Base-by-base conservation (phyloP, 2,113 vertebrate species). In the Athene noctua region DNA sequence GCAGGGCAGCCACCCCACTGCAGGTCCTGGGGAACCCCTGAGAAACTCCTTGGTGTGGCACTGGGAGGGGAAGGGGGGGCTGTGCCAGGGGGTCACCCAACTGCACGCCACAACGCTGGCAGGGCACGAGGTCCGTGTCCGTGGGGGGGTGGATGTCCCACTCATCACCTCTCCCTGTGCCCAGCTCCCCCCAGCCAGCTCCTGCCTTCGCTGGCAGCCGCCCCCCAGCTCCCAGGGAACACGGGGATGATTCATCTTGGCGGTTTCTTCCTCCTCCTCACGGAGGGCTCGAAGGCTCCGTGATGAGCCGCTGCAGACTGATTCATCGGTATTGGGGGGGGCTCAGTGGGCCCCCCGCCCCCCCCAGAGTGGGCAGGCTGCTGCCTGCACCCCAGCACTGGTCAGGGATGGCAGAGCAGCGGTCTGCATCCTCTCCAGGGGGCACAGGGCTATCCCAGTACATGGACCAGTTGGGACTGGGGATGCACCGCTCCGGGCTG, bases 91-190 rank as follows among this genome's bases (percentile, higher is more conserved):
- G 23, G 20, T 20, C 38, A 52, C 59, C 51, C 20, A 0, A 15
- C 52, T 20, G 79, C 30, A 42, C 47, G 61, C 83, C 27, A 6
- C n/a, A 15, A 40, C 83, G 11, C 54, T 32, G 65, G 63, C 52
- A 44, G 26, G 27, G 25, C 57, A 63, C 4, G 6, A 49, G 19
- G 21, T 29, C 9, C 13, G 0, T 6, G 11, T 20, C 52, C 4
- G 0, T 3, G 30, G 15, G 34, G 58, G 25, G 5, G 6, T 2
- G 2, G 20, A 13, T 17, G 4, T 5, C 30, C 29, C 26, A 5
- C 22, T 49, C 61, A 27, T 20, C 38, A 22, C 13, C 20, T 10
- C 44, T 42, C n/a, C 15, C 38, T 2, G 0, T 7, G 4, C 66
- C 25, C 67, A 16, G 13, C 8, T 34, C 17, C 49, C 34, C 26